Conservation (phyloP, 2,888 invertebrate genomes). For the Cheiracanthium punctorium region DNA sequence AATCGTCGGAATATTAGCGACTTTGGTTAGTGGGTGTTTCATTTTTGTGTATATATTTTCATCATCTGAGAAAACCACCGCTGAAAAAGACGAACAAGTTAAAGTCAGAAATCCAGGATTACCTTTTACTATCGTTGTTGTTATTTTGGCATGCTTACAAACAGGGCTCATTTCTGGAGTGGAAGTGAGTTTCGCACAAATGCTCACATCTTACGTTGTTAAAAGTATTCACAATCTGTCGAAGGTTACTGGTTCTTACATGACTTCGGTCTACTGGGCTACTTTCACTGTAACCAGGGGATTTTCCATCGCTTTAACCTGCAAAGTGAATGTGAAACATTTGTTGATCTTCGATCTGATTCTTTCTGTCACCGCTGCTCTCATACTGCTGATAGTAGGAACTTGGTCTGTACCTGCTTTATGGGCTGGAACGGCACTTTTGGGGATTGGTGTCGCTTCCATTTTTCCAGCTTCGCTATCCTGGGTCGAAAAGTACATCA, state of each 20-base stretch:
- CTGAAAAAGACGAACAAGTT: background rate
- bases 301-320: constrained; percentile 76
- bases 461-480: constrained; percentile 77
- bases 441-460: constrained; percentile 77
- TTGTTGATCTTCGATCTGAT: constrained; percentile 76
- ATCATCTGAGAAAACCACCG: constrained; percentile 4
- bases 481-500: constrained; percentile 77
- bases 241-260: constrained; percentile 75
- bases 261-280: constrained; percentile 77
- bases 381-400: constrained; percentile 74
- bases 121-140: constrained; percentile 37
- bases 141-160: constrained; percentile 38
- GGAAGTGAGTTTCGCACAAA: constrained; percentile 77
- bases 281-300: constrained; percentile 76
- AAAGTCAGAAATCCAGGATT: constrained; percentile 32
- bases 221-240: constrained; percentile 74
- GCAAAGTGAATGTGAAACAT: constrained; percentile 75
- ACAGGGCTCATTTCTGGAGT: constrained; percentile 73
- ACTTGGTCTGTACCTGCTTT: constrained; percentile 73
- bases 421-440: constrained; percentile 76
- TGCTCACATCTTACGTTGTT: constrained; percentile 76
- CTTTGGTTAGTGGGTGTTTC: constrained; percentile 30
- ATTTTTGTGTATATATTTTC: constrained; percentile 22
- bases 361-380: constrained; percentile 73
- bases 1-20: constrained; percentile 71